Evolutionary conservation across 2,797 vertebrate genomes (phyloP).

Genomic region (Leptoclinus maculatus): DNA sequence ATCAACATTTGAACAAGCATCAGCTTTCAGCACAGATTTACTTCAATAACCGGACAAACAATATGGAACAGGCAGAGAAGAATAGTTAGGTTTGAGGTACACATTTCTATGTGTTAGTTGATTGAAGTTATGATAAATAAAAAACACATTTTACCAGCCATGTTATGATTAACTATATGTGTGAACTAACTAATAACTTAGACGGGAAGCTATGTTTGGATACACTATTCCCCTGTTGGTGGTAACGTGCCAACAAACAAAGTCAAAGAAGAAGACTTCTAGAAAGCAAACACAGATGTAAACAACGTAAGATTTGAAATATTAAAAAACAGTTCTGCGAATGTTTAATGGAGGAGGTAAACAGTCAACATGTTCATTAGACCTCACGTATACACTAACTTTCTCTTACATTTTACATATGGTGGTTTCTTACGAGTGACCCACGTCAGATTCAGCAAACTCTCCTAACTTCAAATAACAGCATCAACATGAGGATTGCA

Average conservation of each 20-base stretch:
- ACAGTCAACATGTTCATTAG: background rate
- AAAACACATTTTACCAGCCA: background rate
- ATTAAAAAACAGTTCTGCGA: background rate
- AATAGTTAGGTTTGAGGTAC: background rate
- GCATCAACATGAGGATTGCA: background rate
- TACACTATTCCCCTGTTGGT: background rate
- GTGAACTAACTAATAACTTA: background rate
- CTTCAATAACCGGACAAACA: slow-evolving; percentile 14
- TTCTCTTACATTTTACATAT: background rate
- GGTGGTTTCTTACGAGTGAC: background rate
- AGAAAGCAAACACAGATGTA: background rate
- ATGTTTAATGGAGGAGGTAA: background rate
- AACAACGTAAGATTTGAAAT: background rate
- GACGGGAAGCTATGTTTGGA: background rate
- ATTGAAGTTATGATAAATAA: background rate
- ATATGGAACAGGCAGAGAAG: background rate
- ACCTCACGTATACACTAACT: background rate
- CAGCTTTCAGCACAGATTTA: slow-evolving; percentile 27
- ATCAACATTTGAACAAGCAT: slow-evolving; percentile 44
- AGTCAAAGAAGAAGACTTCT: background rate
- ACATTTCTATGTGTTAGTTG: background rate
- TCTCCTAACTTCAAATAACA: background rate
- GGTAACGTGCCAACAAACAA: background rate
- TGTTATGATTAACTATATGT: background rate
- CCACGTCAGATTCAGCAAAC: background rate